Evolutionary conservation across 2,797 vertebrate genomes (phyloP).

Genomic region (Syngnathus rostellatus): DNA sequence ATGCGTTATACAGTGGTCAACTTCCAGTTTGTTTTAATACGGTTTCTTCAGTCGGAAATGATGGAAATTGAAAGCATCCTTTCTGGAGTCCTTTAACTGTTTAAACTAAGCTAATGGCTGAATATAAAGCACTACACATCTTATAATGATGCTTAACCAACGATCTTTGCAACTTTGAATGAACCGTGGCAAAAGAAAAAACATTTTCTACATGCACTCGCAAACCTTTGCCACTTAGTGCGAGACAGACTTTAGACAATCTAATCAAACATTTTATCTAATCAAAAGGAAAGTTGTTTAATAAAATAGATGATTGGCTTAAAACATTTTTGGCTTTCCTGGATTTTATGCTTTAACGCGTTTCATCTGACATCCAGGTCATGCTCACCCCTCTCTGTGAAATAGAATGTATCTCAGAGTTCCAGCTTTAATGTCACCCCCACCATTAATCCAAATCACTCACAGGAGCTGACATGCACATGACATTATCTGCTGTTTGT

Average conservation of each 20-base stretch:
- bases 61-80: neutral
- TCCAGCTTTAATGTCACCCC: conserved; percentile 50
- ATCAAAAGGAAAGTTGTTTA: neutral
- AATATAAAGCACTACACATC: too few relatives aligned
- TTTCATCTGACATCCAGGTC: conserved; percentile 9
- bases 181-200: too few relatives aligned
- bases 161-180: too few relatives aligned
- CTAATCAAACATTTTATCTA: neutral
- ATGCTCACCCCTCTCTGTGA: conserved; percentile 24
- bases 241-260: too few relatives aligned
- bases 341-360: neutral
- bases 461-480: conserved; percentile 41
- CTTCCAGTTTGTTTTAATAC: neutral
- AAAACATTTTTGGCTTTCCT: neutral
- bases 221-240: too few relatives aligned
- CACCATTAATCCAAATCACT: conserved; percentile 59
- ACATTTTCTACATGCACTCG: too few relatives aligned
- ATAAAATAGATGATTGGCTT: neutral
- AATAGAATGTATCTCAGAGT: conserved; percentile 43
- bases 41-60: neutral
- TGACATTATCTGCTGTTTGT: conserved; percentile 60
- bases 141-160: too few relatives aligned
- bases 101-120: too few relatives aligned
- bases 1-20: neutral
- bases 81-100: too few relatives aligned